Base-by-base conservation (phyloP, 1,140 invertebrate species). In the Trichonephila inaurata region DNA sequence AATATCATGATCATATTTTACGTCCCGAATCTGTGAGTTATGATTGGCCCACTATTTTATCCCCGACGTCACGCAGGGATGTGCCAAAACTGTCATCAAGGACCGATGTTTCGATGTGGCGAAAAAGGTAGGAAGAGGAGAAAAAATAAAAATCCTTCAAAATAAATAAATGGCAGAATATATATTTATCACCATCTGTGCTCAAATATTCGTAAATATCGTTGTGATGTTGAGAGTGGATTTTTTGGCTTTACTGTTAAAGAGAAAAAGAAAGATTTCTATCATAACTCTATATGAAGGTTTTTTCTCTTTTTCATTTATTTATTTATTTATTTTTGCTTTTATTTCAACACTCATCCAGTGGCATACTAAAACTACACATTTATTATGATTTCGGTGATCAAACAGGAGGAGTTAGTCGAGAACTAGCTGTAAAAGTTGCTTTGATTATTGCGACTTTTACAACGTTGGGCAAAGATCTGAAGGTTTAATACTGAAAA, bases 1-100 rank as follows among this genome's bases (percentile, higher is more conserved):
- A 77, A 77, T 77, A 77, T 77, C 72, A 77, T 77, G 28, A 77
- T 77, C 72, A 33, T 40, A 77, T 77, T 77, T 77, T 77, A 77
- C 12, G 72, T 77, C 72, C 18, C 72, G 72, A 40, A 77, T 77
- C 28, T 77, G 72, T 77, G 72, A 77, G 72, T 33, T 33, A 77
- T 77, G 72, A 77, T 77, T 77, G 66, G 8, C 10, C 24, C n/a
- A 12, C 14, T 69, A n/a, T 69, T 69, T 69, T 69, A 24, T 69
- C 66, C 72, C 72, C 18, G 14, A 28, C 66, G 66, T 69, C 66
- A 69, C 24, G 66, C n/a, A 24, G 66, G 4, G 24, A 28, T n/a
- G n/a, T 77, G 72, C 72, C 72, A 77, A 33, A 40, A 28, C 28
- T 77, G 72, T 77, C 72, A 77, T 77, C 28, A 77, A 72, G 72